Base-by-base conservation (phyloP, 2,113 vertebrate genomes). In the Myotis lucifugus region DNA sequence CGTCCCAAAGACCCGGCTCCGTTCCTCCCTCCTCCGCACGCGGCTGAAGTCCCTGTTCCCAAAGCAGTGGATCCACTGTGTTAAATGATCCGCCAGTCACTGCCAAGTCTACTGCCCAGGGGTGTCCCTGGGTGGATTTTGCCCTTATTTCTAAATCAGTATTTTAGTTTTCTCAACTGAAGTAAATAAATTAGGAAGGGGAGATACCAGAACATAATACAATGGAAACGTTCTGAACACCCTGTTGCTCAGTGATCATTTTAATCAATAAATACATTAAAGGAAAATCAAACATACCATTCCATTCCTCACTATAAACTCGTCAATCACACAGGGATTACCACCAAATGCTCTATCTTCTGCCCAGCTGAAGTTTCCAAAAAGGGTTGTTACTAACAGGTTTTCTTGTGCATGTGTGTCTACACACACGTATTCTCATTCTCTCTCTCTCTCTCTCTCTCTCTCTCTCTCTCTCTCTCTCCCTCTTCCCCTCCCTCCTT, bases 91-190 rank as follows among this genome's bases (percentile, higher is more conserved):
- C 40, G 27, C 85, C 90, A 92, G 40, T 88, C 61, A 72, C 76
- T 72, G 66, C 10, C 21, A 40, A 27, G 37, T 96, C 93, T 0
- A 21, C n/a, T 95, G 94, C 82, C 96, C 97, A 87, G 2, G 46
- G 32, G 32, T 64, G 97, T 98, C 93, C 95, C 95, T 89, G 46
- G 79, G 90, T 92, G 70, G 89, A 61, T 95, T 96, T 97, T 97
- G 87, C 15, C 72, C 97, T 95, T 8, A 94, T 91, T 97, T 96
- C 88, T 95, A 88, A 90, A 97, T 97, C 92, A 93, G 85, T 96
- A 97, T 97, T 93, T 97, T 96, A 42, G 70, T 95, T 98, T 97
- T 97, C 96, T 96, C 93, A 88, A 93, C 56, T 95, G 66, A 97
- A 96, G 85, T 64, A 88, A 97, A 96, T 85, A 96, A 97, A 97